Conservation (phyloP, 2,888 invertebrate species). For the Phyllotreta cruciferae region DNA sequence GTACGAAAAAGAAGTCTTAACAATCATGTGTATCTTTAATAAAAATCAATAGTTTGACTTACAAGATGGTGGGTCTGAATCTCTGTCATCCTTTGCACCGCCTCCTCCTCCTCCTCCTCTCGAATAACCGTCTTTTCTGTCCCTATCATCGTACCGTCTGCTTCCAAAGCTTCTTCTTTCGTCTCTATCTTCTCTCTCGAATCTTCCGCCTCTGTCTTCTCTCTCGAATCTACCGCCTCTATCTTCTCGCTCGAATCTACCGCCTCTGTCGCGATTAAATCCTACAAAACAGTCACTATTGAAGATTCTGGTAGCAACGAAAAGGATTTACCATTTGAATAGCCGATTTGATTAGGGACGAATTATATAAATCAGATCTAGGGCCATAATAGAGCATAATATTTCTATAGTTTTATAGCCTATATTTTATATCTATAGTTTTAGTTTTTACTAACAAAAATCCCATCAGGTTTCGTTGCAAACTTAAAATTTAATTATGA, state of each 20-base stretch:
- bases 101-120: conserved; percentile 33
- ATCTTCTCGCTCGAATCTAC: conserved; percentile 43
- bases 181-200: conserved; percentile 46
- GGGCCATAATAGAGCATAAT: too few relatives aligned
- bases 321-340: too few relatives aligned
- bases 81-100: conserved; percentile 35
- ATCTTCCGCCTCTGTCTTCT: conserved; percentile 45
- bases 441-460: too few relatives aligned
- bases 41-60: too few relatives aligned
- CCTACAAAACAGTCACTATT: conserved; percentile 27
- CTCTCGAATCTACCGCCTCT: conserved; percentile 49
- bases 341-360: conserved; percentile 43
- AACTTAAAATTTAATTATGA: too few relatives aligned
- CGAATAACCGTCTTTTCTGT: conserved; percentile 43
- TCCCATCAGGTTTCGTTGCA: too few relatives aligned
- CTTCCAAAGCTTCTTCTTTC: conserved; percentile 45
- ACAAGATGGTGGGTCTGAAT: conserved; percentile 31
- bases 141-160: conserved; percentile 47
- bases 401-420: too few relatives aligned
- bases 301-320: too few relatives aligned
- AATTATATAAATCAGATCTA: too few relatives aligned
- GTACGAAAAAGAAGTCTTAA: not conserved
- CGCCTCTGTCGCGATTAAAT: conserved; percentile 39
- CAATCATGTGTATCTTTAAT: too few relatives aligned
- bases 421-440: too few relatives aligned